A percentile compares a stretch with the other conserved stretches of the same genome.
phyloP scores from a whole-genome alignment of 2,888 invertebrate genomes.

The Bimastos eiseni region DNA sequence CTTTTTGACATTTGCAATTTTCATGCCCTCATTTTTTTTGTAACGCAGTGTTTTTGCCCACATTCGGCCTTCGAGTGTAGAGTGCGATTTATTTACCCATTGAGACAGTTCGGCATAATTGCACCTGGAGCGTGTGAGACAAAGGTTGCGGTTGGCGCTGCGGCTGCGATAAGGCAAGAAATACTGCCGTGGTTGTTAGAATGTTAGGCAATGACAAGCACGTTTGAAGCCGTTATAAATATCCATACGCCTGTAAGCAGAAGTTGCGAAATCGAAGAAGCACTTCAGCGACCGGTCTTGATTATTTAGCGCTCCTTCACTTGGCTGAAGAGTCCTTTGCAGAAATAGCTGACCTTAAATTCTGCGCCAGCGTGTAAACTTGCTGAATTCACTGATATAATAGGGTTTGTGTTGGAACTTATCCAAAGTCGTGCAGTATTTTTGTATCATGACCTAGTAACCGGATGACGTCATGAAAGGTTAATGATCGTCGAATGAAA shows the following conservation, averaged over 20 bases:
- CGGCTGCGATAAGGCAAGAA: neutral
- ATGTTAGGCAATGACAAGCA: neutral
- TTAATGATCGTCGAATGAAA: conserved; percentile 22
- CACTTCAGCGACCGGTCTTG: neutral
- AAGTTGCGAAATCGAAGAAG: neutral
- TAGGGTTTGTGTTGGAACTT: neutral
- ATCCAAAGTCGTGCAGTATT: neutral
- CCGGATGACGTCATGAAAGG: neutral
- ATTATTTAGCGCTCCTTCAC: neutral
- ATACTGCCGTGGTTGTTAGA: too few relatives aligned
- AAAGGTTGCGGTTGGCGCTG: neutral
- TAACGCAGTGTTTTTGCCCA: neutral
- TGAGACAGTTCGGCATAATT: neutral
- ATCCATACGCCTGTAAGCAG: neutral
- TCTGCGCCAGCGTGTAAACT: neutral
- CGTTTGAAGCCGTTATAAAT: neutral
- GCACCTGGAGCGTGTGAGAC: neutral
- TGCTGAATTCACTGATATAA: too few relatives aligned
- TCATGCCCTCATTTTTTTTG: neutral
- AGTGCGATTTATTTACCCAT: neutral
- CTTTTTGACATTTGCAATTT: neutral
- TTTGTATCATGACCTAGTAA: neutral
- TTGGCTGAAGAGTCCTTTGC: neutral
- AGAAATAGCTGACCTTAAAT: neutral
- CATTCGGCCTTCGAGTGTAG: neutral